phyloP scores from a whole-genome alignment of 2,797 vertebrate species.

The Protosalanx chinensis region DNA sequence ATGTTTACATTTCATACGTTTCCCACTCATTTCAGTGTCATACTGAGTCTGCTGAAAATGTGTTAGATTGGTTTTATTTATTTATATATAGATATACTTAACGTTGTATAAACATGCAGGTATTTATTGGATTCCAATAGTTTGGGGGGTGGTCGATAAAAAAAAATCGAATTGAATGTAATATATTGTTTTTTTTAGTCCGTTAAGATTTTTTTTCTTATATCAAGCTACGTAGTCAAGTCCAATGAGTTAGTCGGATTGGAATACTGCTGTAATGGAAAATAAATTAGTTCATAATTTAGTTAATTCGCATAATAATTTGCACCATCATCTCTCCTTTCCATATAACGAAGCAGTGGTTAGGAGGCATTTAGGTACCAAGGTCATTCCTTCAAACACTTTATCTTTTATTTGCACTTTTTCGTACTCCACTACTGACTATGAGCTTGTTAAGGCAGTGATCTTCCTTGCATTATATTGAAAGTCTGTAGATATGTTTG shows the following conservation, averaged over 20 bases:
- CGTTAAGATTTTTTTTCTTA: background rate
- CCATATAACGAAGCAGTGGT: background rate
- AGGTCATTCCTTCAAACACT: constrained; percentile 24
- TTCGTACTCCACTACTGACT: constrained; percentile 22
- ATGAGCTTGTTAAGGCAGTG: constrained; percentile 19
- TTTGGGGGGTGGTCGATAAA: constrained; percentile 15
- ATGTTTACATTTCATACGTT: constrained; percentile 39
- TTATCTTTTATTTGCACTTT: constrained; percentile 11
- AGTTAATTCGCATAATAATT: background rate
- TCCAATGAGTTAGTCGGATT: background rate
- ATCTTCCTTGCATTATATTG: constrained; percentile 4
- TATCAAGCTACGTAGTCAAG: background rate
- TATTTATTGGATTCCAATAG: constrained; percentile 33
- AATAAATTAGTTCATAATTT: background rate
- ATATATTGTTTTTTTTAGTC: background rate
- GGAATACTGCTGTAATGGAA: background rate
- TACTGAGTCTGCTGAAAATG: background rate
- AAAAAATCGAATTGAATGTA: constrained; percentile 34
- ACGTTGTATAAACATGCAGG: constrained; percentile 17
- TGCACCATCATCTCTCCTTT: constrained; percentile 15
- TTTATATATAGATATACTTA: constrained; percentile 7
- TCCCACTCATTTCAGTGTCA: constrained; percentile 24
- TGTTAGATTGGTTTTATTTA: background rate
- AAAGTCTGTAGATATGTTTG: constrained; percentile 57
- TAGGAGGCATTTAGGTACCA: constrained; percentile 1